phyloP scores from a whole-genome alignment of 2,113 vertebrate species.

The Mormyrus iriodes region DNA sequence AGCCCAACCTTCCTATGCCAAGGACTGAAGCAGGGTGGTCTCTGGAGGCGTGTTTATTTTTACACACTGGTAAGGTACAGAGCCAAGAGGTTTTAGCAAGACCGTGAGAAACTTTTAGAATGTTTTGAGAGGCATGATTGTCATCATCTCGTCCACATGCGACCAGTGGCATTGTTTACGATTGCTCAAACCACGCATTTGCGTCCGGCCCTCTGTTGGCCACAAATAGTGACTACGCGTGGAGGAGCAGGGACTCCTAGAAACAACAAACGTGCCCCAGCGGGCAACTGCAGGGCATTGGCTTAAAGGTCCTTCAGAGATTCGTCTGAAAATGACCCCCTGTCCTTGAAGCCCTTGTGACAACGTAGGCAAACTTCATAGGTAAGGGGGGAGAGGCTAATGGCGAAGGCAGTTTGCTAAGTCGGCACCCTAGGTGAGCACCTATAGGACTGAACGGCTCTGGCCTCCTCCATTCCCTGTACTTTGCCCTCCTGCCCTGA shows the following conservation, averaged over 20 bases:
- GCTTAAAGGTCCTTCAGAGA: neutral
- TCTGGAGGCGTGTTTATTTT: slow-evolving; percentile 22
- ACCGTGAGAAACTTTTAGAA: too few species aligned
- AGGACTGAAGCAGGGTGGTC: neutral
- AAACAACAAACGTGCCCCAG: neutral
- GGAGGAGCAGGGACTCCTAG: neutral
- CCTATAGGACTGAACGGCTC: neutral
- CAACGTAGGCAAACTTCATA: neutral
- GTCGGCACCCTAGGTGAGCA: neutral
- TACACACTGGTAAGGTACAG: neutral
- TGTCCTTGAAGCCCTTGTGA: neutral
- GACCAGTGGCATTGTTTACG: neutral
- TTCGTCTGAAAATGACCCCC: neutral
- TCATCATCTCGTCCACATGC: neutral
- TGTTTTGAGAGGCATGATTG: neutral
- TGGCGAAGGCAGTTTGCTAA: neutral
- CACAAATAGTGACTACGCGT: neutral
- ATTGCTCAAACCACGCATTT: neutral
- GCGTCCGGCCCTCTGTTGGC: neutral
- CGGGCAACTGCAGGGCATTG: neutral
- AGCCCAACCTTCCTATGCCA: neutral
- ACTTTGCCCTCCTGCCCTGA: neutral
- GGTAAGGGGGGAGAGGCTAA: neutral
- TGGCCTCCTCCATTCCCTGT: neutral
- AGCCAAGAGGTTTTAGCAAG: slow-evolving; percentile 9